Evolutionary conservation across 2,797 vertebrate genomes (phyloP).

Genomic region (Protonibea diacanthus): DNA sequence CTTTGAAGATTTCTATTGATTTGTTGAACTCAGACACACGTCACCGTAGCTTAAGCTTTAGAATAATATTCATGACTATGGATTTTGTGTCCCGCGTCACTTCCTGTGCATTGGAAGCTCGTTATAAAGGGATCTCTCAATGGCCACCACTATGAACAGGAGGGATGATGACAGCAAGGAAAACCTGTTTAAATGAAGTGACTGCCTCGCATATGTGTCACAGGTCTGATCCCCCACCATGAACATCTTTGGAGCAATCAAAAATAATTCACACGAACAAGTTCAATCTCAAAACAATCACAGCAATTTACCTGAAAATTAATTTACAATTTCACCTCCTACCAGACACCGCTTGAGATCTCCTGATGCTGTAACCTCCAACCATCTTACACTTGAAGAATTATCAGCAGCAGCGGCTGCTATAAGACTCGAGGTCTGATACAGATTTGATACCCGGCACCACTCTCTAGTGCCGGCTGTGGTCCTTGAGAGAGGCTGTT

Average conservation of each 20-base stretch:
- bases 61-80: neutral
- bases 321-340: neutral
- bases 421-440: neutral
- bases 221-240: neutral
- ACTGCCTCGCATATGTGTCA: neutral
- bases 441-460: slow-evolving; percentile 19
- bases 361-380: slow-evolving; percentile 3
- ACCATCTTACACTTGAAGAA: neutral
- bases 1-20: neutral
- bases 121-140: neutral
- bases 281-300: neutral
- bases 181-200: neutral
- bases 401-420: slow-evolving; percentile 22
- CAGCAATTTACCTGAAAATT: neutral
- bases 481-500: slow-evolving; percentile 34
- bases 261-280: neutral
- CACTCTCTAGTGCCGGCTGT: slow-evolving; percentile 4
- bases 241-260: too few species aligned
- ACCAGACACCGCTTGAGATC: neutral
- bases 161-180: neutral
- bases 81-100: neutral
- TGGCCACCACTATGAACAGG: too few species aligned
- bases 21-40: neutral
- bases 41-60: neutral
- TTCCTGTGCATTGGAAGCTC: neutral